These are phyloP conservation scores for Laticauda laticaudata DNA, from an alignment of 2,113 vertebrate genomes.

Conservation along the genomic window DNA sequence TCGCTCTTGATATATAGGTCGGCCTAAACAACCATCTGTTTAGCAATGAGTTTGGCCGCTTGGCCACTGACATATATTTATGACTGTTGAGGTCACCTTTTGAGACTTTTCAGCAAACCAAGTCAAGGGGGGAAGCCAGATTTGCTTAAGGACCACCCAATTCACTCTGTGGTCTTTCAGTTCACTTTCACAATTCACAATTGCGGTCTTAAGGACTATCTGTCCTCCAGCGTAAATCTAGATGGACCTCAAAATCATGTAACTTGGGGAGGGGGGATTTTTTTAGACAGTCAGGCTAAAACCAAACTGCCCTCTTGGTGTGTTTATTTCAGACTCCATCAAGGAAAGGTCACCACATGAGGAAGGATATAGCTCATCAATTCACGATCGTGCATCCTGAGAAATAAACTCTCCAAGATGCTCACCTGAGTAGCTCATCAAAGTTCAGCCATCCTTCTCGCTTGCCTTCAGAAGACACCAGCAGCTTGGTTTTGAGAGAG, in stretches of 20 bases:
- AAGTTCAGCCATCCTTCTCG: slow-evolving; percentile 77
- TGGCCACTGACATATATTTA: no score
- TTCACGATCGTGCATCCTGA: background rate
- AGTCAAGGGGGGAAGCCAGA: no score
- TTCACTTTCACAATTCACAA: no score
- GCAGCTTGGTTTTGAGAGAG: slow-evolving; percentile 71
- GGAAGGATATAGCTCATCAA: background rate
- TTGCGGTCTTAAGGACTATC: no score
- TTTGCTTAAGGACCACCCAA: no score
- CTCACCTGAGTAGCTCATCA: slow-evolving; percentile 73
- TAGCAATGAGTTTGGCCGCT: no score
- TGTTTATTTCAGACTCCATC: background rate
- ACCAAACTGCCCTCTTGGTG: background rate
- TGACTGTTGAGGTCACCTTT: no score
- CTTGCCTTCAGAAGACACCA: slow-evolving; percentile 71
- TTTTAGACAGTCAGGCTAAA: background rate
- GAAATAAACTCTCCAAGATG: background rate
- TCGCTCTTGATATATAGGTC: background rate
- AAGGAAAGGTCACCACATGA: background rate
- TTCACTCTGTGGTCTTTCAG: no score
- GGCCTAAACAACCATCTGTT: no score
- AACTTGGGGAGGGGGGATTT: no score
- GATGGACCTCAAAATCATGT: background rate
- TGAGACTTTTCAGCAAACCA: no score
- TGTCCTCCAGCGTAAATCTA: background rate